Base-by-base conservation (phyloP, 2,797 vertebrate species). In the Adelosebastes latens region DNA sequence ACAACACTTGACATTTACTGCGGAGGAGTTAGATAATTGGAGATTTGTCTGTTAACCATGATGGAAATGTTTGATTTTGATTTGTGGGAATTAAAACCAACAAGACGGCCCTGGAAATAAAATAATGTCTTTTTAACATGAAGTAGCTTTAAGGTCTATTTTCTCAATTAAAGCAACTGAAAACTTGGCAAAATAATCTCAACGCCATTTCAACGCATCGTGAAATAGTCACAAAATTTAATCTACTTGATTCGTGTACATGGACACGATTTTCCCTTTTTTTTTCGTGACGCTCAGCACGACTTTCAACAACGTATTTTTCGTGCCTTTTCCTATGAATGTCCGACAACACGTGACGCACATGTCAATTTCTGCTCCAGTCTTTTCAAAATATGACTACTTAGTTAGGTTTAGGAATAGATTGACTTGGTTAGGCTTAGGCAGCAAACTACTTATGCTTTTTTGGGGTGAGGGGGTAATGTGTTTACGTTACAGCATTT, bases 11-110 rank as follows among this genome's bases (percentile, higher is more conserved):
- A 65, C 58, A 75, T 81, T 68, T 71, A 42, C 36, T 14, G 59
- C 59, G 42, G 74, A 20, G 8, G 58, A 20, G 79, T 66, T 52
- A 4, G 20, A 42, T 14, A 77, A 29, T 36, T n/a, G n/a, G 20
- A 73, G 59, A 52, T 65, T 59, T 83, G 42, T 69, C 65, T 77
- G 59, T 46, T 39, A 56, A 55, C 27, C n/a, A 16, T 31, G 49
- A 20, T 60, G 72, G 9, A 74, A 82, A 75, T 66, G 31, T 80
- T 3, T 66, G 3, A 80, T 56, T 80, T 22, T 60, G 36, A 46
- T 66, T 53, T 25, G 5, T 60, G 22, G 25, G 14, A 65, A 69
- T 69, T 77, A 52, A 3, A 74, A 49, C 20, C 27, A 64, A 34
- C 2, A 2, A 24, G 32, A 59, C n/a, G 22, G 2, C 20, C 52